phyloP scores from a whole-genome alignment of 2,888 invertebrate genomes.

The Macaria notata region DNA sequence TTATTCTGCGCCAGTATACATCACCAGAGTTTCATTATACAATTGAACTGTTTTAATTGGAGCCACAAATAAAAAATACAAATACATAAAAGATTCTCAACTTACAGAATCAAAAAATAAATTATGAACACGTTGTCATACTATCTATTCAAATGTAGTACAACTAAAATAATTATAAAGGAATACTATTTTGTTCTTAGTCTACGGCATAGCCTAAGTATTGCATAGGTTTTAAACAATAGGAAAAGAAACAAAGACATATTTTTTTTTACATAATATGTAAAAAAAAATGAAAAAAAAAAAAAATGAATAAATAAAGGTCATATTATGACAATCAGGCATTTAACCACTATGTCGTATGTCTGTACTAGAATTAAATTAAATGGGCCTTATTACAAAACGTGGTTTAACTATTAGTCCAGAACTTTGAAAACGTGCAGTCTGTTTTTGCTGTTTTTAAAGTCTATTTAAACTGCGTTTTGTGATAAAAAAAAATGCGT shows the following conservation, averaged over 20 bases:
- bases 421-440: no score
- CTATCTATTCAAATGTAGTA: slow-evolving; percentile 48
- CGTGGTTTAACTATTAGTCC: no score
- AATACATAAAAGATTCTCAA: slow-evolving; percentile 44
- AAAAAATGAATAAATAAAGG: no score
- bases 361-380: no score
- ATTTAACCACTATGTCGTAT: no score
- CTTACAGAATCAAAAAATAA: slow-evolving; percentile 60
- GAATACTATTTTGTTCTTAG: slow-evolving; percentile 69
- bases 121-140: slow-evolving; percentile 59
- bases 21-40: no score
- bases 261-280: neutral
- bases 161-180: slow-evolving; percentile 43
- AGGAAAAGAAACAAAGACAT: neutral
- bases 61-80: slow-evolving; percentile 14
- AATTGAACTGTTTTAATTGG: slow-evolving; percentile 9
- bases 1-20: slow-evolving; percentile 14
- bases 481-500: no score
- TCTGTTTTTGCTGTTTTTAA: no score
- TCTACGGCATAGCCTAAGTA: slow-evolving; percentile 54
- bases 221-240: slow-evolving; percentile 31
- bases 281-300: no score
- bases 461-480: no score
- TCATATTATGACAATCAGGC: no score
- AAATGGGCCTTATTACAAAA: no score